phyloP scores from a whole-genome alignment of 2,888 invertebrate genomes.

The Eugnorisma glareosa region DNA sequence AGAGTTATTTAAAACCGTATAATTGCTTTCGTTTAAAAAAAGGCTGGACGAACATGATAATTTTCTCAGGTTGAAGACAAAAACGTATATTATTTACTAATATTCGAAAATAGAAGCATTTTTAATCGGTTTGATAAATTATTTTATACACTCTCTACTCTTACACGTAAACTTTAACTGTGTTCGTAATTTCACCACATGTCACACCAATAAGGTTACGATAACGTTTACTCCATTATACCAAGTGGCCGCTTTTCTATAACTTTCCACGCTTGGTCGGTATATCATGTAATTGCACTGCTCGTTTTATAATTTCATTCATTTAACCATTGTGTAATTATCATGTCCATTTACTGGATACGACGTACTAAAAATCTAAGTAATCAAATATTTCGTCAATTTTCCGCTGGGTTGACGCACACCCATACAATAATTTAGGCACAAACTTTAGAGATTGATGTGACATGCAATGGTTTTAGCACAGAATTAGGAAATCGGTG shows the following conservation, averaged over 20 bases:
- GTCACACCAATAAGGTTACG: background rate
- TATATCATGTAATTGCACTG: background rate
- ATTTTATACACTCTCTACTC: background rate
- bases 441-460: background rate
- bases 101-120: background rate
- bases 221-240: background rate
- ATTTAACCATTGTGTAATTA: background rate
- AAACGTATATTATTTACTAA: background rate
- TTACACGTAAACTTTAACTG: background rate
- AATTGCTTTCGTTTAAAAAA: background rate
- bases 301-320: background rate
- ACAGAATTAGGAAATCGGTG: background rate
- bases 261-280: background rate
- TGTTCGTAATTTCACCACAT: background rate
- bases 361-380: background rate
- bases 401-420: no score
- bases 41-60: background rate
- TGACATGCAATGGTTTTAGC: background rate
- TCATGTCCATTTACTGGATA: background rate
- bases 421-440: background rate
- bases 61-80: background rate
- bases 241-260: background rate
- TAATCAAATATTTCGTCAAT: background rate
- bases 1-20: background rate
- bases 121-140: background rate